phyloP scores from a whole-genome alignment of 2,888 invertebrate species.

The Pseudoips prasinana region DNA sequence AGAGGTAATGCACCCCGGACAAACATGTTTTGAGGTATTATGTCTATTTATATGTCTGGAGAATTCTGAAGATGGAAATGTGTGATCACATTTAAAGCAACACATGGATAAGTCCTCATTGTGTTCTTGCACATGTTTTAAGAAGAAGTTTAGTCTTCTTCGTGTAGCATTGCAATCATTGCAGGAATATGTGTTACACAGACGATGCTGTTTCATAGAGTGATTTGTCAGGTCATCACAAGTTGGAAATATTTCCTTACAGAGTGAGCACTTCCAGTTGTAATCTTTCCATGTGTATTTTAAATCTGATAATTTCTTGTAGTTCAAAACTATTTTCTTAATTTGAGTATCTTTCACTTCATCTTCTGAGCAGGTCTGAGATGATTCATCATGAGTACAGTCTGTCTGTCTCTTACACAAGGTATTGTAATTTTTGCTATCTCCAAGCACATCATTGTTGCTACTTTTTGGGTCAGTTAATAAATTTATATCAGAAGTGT shows the following conservation, averaged over 20 bases:
- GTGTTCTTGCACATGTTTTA: no score
- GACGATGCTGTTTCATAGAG: slow-evolving; percentile 80
- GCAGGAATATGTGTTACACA: slow-evolving; percentile 53
- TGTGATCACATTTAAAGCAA: no score
- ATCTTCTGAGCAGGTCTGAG: background rate
- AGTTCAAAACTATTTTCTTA: background rate
- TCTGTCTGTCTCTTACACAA: no score
- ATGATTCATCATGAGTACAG: background rate
- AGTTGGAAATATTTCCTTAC: slow-evolving; percentile 46
- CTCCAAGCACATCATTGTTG: no score
- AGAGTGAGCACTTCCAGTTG: slow-evolving; percentile 52
- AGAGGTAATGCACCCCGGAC: no score
- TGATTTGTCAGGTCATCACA: slow-evolving; percentile 74
- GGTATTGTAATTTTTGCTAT: no score
- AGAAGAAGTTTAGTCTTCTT: no score
- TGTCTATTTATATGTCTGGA: no score
- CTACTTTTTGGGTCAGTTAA: background rate
- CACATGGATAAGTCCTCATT: no score
- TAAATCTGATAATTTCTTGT: slow-evolving; percentile 31
- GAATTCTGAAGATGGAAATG: no score
- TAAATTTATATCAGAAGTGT: background rate
- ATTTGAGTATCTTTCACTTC: background rate
- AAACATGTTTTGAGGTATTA: no score
- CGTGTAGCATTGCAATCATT: background rate
- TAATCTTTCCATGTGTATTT: slow-evolving; percentile 55